These are phyloP conservation scores for Limnephilus marmoratus DNA, from an alignment of 2,888 invertebrate species.

Conservation along the genomic window DNA sequence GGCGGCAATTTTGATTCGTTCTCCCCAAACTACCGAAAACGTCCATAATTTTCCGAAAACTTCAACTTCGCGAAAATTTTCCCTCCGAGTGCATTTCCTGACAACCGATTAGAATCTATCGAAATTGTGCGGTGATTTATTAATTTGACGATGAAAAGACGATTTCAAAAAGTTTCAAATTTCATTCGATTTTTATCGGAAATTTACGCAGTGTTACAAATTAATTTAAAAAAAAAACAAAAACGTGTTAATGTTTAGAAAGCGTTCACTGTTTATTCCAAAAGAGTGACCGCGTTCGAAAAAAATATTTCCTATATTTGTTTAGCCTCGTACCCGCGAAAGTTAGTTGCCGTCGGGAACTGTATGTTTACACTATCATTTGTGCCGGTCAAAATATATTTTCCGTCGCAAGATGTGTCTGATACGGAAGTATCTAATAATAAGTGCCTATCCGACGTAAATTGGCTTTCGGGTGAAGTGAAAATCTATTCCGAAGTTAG, in stretches of 20 bases:
- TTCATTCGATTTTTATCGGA: not conserved
- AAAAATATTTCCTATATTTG: not conserved
- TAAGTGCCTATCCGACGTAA: conserved; percentile 18
- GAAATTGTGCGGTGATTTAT: conserved; percentile 26
- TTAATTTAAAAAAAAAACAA: not conserved
- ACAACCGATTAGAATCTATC: conserved; percentile 25
- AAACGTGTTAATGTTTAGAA: not conserved
- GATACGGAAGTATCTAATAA: not conserved
- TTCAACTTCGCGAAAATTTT: conserved; percentile 50
- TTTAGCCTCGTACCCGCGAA: not conserved
- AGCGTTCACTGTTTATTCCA: not conserved
- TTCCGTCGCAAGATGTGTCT: not conserved
- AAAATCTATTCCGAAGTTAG: conserved; percentile 46
- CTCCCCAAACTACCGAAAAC: conserved; percentile 47
- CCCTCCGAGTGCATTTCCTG: conserved; percentile 25
- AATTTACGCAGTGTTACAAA: not conserved
- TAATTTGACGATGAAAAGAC: not conserved
- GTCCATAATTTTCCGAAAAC: conserved; percentile 43
- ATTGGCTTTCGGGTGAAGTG: conserved; percentile 50
- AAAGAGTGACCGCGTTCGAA: not conserved
- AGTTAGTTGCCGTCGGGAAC: conserved; percentile 32
- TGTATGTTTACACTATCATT: not conserved
- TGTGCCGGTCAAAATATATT: not conserved
- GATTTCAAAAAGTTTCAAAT: not conserved
- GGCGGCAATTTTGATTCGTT: conserved; percentile 50